Evolutionary conservation across 2,797 vertebrate genomes (phyloP), one percentile per base, ranked within the genome.

Genomic region (Pseudochaenichthys georgianus): DNA sequence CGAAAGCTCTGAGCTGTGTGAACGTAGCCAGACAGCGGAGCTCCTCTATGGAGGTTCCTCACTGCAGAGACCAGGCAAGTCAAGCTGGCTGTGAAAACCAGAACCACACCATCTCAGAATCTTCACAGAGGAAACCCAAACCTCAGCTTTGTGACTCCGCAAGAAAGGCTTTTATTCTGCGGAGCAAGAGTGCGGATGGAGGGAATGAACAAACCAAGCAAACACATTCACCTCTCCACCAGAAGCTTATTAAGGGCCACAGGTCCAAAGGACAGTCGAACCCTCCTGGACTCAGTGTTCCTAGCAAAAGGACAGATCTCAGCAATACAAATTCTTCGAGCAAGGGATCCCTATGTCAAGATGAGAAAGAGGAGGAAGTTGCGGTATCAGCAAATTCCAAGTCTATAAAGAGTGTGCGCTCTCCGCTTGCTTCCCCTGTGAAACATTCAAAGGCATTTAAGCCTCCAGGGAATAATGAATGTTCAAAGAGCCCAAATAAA

Each of bases 301-400:
- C 91, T 38, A 88, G 11, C 89, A 95, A 94, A 89, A 96, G 95
- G 70, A 87, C 92, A 59, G 94, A 89, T 71, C 74, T 93, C 52
- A 95, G 84, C 73, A 97, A 95, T 92, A 91, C 95, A 68, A 94
- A 95, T 15, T 91, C 91, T 80, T 92, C 94, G 84, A 83, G 92
- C 72, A 96, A 94, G 77, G 89, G 84, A 77, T 90, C 93, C 52
- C 87, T 95, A 70, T 91, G 95, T 80, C 96, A 95, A 90, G 42
- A 70, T 54, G 89, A 87, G 55, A 94, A 75, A 57, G 55, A 84
- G 11, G 70, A 81, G 5, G 80, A 87, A 50, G 10, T 46, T 41
- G 38, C 38, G 9, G 54, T 28, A 17, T 55, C 85, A 79, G 60
- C 77, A 58, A 82, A 64, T 75, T 90, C 89, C 13, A 91, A 84